Evolutionary conservation across 1,140 invertebrate genomes (phyloP).

Genomic region (Pemphigus obesinymphae): DNA sequence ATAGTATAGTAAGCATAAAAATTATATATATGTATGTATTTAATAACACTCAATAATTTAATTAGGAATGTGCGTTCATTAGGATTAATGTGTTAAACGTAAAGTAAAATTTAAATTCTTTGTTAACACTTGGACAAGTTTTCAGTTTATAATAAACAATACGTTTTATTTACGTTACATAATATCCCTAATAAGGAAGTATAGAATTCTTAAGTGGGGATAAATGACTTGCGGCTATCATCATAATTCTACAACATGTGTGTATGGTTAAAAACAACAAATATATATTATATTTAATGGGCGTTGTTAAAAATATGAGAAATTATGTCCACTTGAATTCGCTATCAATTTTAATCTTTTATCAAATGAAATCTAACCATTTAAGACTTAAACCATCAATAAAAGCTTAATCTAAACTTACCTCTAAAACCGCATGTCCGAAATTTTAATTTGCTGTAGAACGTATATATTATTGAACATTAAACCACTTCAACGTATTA

Average conservation of each 20-base stretch:
- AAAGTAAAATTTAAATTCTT: neutral
- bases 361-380: neutral
- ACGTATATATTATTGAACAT: neutral
- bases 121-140: neutral
- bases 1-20: neutral
- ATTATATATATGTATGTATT: neutral
- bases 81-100: neutral
- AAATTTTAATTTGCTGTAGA: neutral
- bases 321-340: neutral
- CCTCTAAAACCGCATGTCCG: neutral
- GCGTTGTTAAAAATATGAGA: neutral
- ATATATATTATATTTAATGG: neutral
- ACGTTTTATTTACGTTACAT: neutral
- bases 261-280: neutral
- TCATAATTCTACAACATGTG: conserved; percentile 14
- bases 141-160: neutral
- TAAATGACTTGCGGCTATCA: conserved; percentile 2
- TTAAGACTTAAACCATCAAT: neutral
- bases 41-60: neutral
- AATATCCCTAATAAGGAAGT: neutral
- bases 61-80: neutral
- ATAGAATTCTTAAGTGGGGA: neutral
- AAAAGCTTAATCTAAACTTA: neutral
- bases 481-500: neutral
- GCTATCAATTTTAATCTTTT: neutral